These are phyloP conservation scores for Teleiodes luculella DNA, from an alignment of 2,888 invertebrate species.

Conservation along the genomic window DNA sequence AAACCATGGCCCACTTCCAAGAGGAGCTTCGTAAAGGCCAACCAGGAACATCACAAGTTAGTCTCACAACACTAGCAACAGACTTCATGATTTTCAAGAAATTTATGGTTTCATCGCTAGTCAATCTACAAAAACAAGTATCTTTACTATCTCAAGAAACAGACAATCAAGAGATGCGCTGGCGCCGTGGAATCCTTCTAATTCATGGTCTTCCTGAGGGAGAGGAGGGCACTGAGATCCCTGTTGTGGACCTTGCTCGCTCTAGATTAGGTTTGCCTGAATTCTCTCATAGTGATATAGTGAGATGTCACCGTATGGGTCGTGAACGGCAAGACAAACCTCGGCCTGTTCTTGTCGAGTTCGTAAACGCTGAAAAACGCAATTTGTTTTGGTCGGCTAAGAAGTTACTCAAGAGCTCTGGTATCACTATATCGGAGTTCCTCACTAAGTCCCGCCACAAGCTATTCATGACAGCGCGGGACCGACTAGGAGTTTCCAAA, in stretches of 20 bases:
- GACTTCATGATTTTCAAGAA: not conserved
- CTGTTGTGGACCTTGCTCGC: not conserved
- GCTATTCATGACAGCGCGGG: too few relatives aligned
- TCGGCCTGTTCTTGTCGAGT: not conserved
- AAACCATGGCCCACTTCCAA: not conserved
- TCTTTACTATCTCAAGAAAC: too few relatives aligned
- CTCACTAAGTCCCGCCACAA: too few relatives aligned
- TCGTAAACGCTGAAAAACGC: not conserved
- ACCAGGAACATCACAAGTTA: not conserved
- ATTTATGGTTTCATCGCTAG: not conserved
- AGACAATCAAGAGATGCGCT: too few relatives aligned
- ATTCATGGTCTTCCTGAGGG: too few relatives aligned
- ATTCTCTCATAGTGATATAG: not conserved
- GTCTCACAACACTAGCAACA: not conserved
- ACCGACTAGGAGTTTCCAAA: not conserved
- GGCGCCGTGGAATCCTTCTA: too few relatives aligned
- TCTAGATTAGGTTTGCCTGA: not conserved
- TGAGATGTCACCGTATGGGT: not conserved
- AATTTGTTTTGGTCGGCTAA: not conserved
- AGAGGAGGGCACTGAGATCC: not conserved
- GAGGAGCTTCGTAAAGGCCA: not conserved
- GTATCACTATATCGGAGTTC: too few relatives aligned
- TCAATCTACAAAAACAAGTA: not conserved
- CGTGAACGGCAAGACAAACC: not conserved
- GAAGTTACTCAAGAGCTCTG: too few relatives aligned